Evolutionary conservation across 2,888 invertebrate genomes (phyloP), one percentile per base, ranked within the genome.

Genomic region (Sclerodermus sp.): DNA sequence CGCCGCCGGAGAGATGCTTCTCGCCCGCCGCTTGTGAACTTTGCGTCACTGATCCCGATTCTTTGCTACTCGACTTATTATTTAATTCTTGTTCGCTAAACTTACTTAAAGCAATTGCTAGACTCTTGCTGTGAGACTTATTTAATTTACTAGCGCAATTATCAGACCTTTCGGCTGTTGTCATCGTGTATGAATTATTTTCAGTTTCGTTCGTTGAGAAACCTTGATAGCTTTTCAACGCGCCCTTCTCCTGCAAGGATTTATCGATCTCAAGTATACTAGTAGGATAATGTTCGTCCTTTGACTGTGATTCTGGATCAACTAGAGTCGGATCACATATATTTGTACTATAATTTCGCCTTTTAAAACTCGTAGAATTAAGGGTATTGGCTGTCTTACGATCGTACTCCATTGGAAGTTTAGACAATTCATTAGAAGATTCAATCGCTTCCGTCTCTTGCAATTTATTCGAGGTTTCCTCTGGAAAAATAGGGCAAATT

Each of bases 261-360:
- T n/a, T n/a, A n/a, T n/a, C n/a, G n/a, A 31, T 31, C 12, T 31
- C 8, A 31, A 31, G 8, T 36, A 37, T 42, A 37, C 14, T 39
- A 40, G 42, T 47, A 16, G 39, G 31, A 38, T 54, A 31, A 23
- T 49, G 51, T n/a, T 34, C 18, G 18, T 42, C 36, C 18, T 46
- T 49, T 9, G 23, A 39, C 42, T 57, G 53, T 45, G 60, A 54
- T 46, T 44, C 57, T 38, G 65, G 65, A 62, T 57, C 62, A 48
- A 62, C 44, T 53, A 49, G 60, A 56, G 57, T 57, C 53, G 66
- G 60, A 66, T 68, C 66, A 58, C 64, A 66, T 49, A 53, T 52
- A 51, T 66, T 68, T 66, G 57, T 66, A 61, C 66, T 68, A 58
- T 63, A 64, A 51, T 55, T 56, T 54, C 49, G 45, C 42, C 49